Conservation (phyloP, 2,888 invertebrate species). For the Torymus texanus region DNA sequence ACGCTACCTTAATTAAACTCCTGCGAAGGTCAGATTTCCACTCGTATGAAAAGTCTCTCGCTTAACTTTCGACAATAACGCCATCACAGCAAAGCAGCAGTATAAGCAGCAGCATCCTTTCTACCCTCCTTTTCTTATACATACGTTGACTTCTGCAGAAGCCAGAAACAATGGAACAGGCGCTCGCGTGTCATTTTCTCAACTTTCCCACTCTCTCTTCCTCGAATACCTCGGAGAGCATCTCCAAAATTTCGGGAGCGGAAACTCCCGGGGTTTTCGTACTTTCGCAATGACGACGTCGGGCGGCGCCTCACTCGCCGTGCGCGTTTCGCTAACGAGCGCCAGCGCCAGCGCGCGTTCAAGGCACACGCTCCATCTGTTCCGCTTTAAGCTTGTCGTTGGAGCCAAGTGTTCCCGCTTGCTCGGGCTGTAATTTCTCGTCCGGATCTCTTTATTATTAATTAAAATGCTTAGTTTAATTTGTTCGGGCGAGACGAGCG, state of each 20-base stretch:
- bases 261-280: constrained; percentile 2
- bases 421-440: constrained; percentile 5
- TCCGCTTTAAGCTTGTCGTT: constrained; percentile 15
- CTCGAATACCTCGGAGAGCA: constrained; percentile 2
- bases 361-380: constrained; percentile 29
- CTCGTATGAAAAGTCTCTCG: no score
- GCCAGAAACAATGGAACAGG: no score
- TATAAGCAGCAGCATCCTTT: no score
- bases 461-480: constrained; percentile 37
- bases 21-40: no score
- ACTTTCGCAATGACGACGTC: neutral
- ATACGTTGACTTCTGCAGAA: no score
- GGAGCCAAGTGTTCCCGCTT: neutral
- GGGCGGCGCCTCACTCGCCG: neutral
- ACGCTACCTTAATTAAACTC: constrained; percentile 18
- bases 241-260: constrained; percentile 5
- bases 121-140: no score
- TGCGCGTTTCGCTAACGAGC: constrained; percentile 21
- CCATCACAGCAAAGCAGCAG: no score
- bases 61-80: no score
- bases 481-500: constrained; percentile 19
- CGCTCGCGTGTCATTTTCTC: no score
- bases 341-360: neutral
- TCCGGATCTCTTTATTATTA: constrained; percentile 29
- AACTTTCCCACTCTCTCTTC: neutral